Conservation (phyloP, 2,113 vertebrate species). For the Periophthalmodon schlosseri region DNA sequence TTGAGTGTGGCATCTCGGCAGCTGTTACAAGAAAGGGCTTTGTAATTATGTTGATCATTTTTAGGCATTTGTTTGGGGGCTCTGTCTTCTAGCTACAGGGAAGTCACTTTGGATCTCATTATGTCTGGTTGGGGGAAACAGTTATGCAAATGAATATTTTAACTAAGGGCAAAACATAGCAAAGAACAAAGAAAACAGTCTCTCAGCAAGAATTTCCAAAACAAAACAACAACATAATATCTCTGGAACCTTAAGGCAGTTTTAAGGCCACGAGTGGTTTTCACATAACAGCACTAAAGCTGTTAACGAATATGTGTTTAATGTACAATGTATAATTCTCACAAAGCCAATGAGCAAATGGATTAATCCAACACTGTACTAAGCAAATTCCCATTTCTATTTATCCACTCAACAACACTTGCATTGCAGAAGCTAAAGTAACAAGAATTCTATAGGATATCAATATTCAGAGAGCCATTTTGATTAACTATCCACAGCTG, state of each 20-base stretch:
- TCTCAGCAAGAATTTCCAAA: constrained; percentile 19
- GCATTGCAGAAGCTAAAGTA: background rate
- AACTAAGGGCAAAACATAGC: constrained; percentile 17
- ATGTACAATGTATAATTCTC: background rate
- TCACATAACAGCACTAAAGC: background rate
- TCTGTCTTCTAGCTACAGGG: constrained; percentile 43
- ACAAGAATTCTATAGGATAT: background rate
- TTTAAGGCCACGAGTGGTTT: background rate
- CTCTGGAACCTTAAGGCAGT: background rate
- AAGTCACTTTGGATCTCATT: constrained; percentile 42
- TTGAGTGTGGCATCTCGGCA: constrained; percentile 60
- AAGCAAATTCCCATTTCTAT: too few relatives aligned
- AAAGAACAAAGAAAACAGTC: background rate
- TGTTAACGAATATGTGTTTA: background rate
- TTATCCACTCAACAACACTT: background rate
- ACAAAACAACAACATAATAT: background rate
- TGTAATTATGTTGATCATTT: constrained; percentile 58
- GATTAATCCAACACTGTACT: too few relatives aligned
- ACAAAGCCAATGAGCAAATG: background rate
- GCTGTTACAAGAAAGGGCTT: constrained; percentile 60
- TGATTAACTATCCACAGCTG: background rate
- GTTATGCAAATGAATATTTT: constrained; percentile 35
- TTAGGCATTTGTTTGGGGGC: constrained; percentile 43
- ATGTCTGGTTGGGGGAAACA: constrained; percentile 16
- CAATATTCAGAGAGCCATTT: background rate